These are phyloP conservation scores for Cheilinus undulatus DNA, from an alignment of 2,113 vertebrate genomes.

Conservation along the genomic window DNA sequence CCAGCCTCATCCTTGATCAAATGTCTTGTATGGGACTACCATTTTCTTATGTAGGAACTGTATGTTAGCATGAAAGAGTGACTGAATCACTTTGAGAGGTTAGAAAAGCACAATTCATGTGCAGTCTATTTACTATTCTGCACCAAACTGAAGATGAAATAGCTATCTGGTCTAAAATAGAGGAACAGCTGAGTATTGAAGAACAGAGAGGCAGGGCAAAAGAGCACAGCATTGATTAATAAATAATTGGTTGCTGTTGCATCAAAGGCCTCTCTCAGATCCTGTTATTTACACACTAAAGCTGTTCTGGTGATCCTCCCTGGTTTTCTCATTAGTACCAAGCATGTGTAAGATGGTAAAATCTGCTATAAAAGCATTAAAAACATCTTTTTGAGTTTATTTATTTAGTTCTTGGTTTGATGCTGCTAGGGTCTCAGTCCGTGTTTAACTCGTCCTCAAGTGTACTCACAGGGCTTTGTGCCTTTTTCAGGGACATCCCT, in stretches of 20 bases:
- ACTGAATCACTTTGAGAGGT: too few species aligned
- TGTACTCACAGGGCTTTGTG: conserved; percentile 42
- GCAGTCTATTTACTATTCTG: not conserved
- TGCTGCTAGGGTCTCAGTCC: not conserved
- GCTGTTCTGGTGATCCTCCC: not conserved
- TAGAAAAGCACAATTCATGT: not conserved
- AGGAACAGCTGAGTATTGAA: conserved; percentile 14
- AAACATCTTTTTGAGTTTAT: conserved; percentile 2
- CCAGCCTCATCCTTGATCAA: too few species aligned
- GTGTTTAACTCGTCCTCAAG: conserved; percentile 22
- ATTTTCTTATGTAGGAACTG: too few species aligned
- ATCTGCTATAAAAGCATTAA: conserved; percentile 14
- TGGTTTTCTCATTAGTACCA: conserved; percentile 8
- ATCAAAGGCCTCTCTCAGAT: conserved; percentile 38
- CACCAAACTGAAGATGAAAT: conserved; percentile 26
- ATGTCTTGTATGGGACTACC: too few species aligned
- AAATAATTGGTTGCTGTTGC: conserved; percentile 42
- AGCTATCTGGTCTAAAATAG: not conserved
- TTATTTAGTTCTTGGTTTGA: not conserved
- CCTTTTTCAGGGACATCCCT: conserved; percentile 94
- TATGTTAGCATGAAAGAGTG: too few species aligned
- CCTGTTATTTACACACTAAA: conserved; percentile 23
- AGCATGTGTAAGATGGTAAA: conserved; percentile 7
- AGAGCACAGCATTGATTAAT: conserved; percentile 31
- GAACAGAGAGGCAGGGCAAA: not conserved